Evolutionary conservation across 2,797 vertebrate genomes (phyloP), one percentile per base, ranked within the genome.

Genomic region (Myotis pilosus): DNA sequence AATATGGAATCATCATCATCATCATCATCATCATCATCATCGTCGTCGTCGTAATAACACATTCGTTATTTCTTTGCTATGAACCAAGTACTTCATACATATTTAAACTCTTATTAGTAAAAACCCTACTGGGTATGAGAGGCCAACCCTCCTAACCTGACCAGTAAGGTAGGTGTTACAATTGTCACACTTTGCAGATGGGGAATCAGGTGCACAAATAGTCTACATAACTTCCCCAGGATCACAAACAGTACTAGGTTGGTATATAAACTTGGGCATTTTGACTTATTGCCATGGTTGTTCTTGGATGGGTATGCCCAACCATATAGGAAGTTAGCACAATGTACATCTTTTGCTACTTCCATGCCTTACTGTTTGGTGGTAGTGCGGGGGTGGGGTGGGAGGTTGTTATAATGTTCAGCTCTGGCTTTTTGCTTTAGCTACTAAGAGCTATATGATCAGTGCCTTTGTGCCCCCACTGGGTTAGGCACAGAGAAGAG

Each of bases 71-170:
- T 33, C 74, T 71, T 84, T 76, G 0, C 44, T 71, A 47, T 44
- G 20, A 10, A 62, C 19, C 20, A 53, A 76, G 44, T 33, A 84
- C n/a, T 87, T 83, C 49, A 33, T 5, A 15, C 8, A 81, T 47
- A 68, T 62, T 30, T 47, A 57, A 30, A 41, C 23, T 41, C 19
- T 64, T 91, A 22, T 84, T 91, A 53, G 68, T 47, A 49, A 89
- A 82, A 69, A 33, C 1, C 6, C 10, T 76, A 23, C 28, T 62
- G 11, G 57, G 41, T 44, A 22, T 62, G 38, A 28, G 57, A 81
- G 6, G 57, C 28, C 79, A n/a, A 13, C 28, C 28, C 79, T 41
- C 47, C 25, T 62, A 44, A 62, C 10, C 16, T 30, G 28, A 81
- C 41, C 23, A 25, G 6, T 30, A 3, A 28, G 8, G 6, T 53